Base-by-base conservation (phyloP, 2,888 invertebrate species). In the Cybosia mesomella region DNA sequence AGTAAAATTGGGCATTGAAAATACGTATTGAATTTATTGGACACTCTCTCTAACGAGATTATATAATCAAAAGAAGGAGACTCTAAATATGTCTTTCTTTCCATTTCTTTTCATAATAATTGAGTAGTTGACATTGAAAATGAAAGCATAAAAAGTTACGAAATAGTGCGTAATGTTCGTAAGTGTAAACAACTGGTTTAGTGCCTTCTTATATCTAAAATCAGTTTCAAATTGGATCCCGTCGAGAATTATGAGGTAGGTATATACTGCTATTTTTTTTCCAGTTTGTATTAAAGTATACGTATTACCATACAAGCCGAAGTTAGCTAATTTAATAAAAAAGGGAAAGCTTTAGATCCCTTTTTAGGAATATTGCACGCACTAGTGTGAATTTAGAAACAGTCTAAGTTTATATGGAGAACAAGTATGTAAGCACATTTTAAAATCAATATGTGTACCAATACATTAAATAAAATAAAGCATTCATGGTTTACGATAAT, bases 171-270 rank as follows among this genome's bases (percentile, higher is more conserved):
- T 90, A 84, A 91, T 92, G 91, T 87, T 85, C 80, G 78, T 83
- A 76, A 81, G 84, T 85, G 80, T 76, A 70, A 36, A n/a, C 34
- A 83, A 81, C 74, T 79, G 75, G 71, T 82, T 83, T 72, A 81
- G 82, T 84, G 85, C 84, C 79, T 79, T 77, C 74, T 74, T 74
- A 80, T 79, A 80, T 74, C 72, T 76, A 77, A 76, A 78, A 82
- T 81, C 76, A 72, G 75, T 84, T 84, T 82, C 93, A 93, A 91
- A 91, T 94, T 94, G 94, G 94, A 94, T 93, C 82, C 90, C 83
- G 80, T 79, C 76, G 83, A 86, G 83, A 85, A 87, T 76, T 75
- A 94, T 93, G 93, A 93, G 93, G 94, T 94, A 90, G 83, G 15
- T 63, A 54, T 22, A 10, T 22, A n/a, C 2, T 36, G 2, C 28